Conservation (phyloP, 2,797 vertebrate genomes). For the Pipistrellus nathusii region DNA sequence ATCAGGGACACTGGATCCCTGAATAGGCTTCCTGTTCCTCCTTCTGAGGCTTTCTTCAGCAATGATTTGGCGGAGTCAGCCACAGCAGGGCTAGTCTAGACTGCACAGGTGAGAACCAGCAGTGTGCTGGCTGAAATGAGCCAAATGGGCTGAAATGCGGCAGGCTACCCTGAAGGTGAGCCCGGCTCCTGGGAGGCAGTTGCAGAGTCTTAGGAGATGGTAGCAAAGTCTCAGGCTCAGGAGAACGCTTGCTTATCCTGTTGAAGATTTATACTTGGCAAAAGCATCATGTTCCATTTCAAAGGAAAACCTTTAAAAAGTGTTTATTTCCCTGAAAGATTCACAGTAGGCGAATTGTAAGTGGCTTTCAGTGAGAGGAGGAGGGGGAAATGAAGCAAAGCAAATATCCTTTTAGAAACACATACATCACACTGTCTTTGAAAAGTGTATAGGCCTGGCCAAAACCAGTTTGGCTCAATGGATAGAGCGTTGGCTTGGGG, state of each 20-base stretch:
- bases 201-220: neutral
- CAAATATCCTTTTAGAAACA: neutral
- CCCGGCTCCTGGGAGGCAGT: neutral
- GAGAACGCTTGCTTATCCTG: neutral
- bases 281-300: neutral
- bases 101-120: neutral
- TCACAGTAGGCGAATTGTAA: neutral
- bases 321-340: slow-evolving; percentile 32
- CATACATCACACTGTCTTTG: neutral
- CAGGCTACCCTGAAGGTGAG: neutral
- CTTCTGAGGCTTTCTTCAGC: slow-evolving; percentile 58
- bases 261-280: neutral
- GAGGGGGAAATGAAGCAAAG: neutral
- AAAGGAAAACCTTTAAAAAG: slow-evolving; percentile 25
- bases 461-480: no score
- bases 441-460: neutral
- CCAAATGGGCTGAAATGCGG: neutral
- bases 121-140: neutral
- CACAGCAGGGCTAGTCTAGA: neutral
- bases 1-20: slow-evolving; percentile 68
- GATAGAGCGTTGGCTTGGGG: no score
- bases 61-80: neutral
- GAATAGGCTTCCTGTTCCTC: slow-evolving; percentile 66
- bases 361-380: neutral
- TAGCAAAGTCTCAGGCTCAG: neutral